phyloP scores from a whole-genome alignment of 2,888 invertebrate species.

The Drosophila borborema region DNA sequence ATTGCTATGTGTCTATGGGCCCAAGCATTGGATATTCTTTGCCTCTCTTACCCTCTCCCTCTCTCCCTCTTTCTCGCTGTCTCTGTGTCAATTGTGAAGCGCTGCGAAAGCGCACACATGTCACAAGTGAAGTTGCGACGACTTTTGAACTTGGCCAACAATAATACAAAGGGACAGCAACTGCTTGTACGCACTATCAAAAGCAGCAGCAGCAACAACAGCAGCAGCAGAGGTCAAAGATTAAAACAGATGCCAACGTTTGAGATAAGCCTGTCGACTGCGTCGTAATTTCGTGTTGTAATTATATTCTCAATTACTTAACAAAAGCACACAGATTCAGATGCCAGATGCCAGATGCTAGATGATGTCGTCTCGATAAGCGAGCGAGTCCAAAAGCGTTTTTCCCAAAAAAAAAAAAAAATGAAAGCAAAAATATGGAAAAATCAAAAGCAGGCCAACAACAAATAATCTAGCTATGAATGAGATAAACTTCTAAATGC shows the following conservation, averaged over 20 bases:
- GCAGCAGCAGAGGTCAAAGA: conserved; percentile 41
- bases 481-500: conserved; percentile 74
- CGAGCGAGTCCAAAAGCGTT: conserved; percentile 28
- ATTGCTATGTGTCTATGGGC: conserved; percentile 55
- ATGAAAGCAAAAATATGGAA: conserved; percentile 37
- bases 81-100: conserved; percentile 55
- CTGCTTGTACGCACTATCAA: conserved; percentile 66
- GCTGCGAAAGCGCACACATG: conserved; percentile 77
- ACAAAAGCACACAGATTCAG: conserved; percentile 48
- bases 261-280: conserved; percentile 75
- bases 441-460: conserved; percentile 60
- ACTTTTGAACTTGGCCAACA: conserved; percentile 63
- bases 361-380: conserved; percentile 44
- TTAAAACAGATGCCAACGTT: conserved; percentile 75
- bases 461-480: conserved; percentile 80
- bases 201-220: conserved; percentile 53
- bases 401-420: conserved; percentile 5
- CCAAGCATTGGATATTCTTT: conserved; percentile 5
- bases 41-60: not conserved
- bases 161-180: conserved; percentile 33
- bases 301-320: conserved; percentile 84
- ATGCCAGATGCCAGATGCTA: conserved; percentile 43
- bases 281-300: conserved; percentile 83
- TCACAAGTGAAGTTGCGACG: conserved; percentile 38
- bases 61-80: not conserved